Conservation (phyloP, 2,888 invertebrate genomes). For the Lymantria monacha region DNA sequence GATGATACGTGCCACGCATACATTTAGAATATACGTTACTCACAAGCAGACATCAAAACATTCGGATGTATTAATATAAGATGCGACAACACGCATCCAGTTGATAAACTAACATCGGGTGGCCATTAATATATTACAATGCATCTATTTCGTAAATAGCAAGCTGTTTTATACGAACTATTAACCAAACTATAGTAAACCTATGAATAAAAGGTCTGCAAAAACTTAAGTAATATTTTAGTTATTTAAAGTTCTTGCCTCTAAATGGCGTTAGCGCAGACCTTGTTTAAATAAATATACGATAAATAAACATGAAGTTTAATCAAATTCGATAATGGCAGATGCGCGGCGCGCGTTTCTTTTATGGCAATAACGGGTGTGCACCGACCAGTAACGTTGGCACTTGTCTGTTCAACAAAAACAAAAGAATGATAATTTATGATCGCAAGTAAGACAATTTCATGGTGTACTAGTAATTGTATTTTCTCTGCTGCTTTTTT, state of each 20-base stretch:
- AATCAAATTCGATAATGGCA: slow-evolving; percentile 80
- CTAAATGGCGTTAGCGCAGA: slow-evolving; percentile 47
- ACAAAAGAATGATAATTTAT: slow-evolving; percentile 78
- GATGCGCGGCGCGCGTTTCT: slow-evolving; percentile 60
- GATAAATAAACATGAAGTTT: slow-evolving; percentile 79
- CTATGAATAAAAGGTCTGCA: neutral
- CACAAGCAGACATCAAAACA: no score
- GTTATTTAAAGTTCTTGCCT: slow-evolving; percentile 32
- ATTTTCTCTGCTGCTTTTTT: slow-evolving; percentile 38
- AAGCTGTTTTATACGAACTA: no score
- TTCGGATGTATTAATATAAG: no score
- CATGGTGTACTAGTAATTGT: slow-evolving; percentile 51
- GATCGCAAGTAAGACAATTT: slow-evolving; percentile 64
- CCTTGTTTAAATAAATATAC: slow-evolving; percentile 60
- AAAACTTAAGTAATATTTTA: slow-evolving; percentile 27
- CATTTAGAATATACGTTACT: slow-evolving; percentile 15
- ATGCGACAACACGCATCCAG: no score
- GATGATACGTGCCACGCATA: slow-evolving; percentile 52
- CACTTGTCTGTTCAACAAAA: slow-evolving; percentile 64
- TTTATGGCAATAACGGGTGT: slow-evolving; percentile 73
- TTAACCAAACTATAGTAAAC: no score
- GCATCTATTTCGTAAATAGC: no score
- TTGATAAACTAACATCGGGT: no score
- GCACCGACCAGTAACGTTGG: slow-evolving; percentile 53
- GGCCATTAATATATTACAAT: no score